These are phyloP conservation scores for Spilarctia lutea DNA, from an alignment of 2,888 invertebrate species.

Conservation along the genomic window DNA sequence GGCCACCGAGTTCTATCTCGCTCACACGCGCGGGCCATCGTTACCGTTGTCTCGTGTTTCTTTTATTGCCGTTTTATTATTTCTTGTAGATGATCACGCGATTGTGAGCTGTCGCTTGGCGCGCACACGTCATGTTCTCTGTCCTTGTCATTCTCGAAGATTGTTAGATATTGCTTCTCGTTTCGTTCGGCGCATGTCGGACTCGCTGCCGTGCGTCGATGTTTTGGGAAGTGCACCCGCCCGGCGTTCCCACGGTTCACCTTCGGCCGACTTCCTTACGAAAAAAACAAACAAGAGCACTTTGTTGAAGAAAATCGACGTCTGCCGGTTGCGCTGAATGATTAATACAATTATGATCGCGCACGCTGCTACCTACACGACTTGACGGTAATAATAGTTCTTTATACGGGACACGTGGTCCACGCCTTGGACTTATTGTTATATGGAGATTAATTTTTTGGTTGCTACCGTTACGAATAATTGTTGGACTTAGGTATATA, in stretches of 20 bases:
- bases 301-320: slow-evolving; percentile 87
- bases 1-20: slow-evolving; percentile 72
- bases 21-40: slow-evolving; percentile 72
- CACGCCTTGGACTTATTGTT: slow-evolving; percentile 53
- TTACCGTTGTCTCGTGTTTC: slow-evolving; percentile 83
- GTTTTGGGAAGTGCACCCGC: slow-evolving; percentile 88
- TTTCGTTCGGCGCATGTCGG: slow-evolving; percentile 79
- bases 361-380: slow-evolving; percentile 81
- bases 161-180: slow-evolving; percentile 60
- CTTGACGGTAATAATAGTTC: slow-evolving; percentile 79
- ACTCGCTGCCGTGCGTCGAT: slow-evolving; percentile 85
- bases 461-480: slow-evolving; percentile 53
- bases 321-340: slow-evolving; percentile 85
- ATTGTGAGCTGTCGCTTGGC: slow-evolving; percentile 85
- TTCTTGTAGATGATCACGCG: slow-evolving; percentile 87
- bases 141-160: slow-evolving; percentile 57
- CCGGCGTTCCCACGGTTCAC: slow-evolving; percentile 86
- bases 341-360: slow-evolving; percentile 86
- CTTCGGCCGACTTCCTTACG: slow-evolving; percentile 86
- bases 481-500: neutral
- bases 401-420: slow-evolving; percentile 83
- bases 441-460: slow-evolving; percentile 56
- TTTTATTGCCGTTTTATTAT: slow-evolving; percentile 87
- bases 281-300: slow-evolving; percentile 87
- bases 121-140: slow-evolving; percentile 82